Evolutionary conservation across 2,797 vertebrate genomes (phyloP).

Genomic region (Schizopygopsis malacanthus): DNA sequence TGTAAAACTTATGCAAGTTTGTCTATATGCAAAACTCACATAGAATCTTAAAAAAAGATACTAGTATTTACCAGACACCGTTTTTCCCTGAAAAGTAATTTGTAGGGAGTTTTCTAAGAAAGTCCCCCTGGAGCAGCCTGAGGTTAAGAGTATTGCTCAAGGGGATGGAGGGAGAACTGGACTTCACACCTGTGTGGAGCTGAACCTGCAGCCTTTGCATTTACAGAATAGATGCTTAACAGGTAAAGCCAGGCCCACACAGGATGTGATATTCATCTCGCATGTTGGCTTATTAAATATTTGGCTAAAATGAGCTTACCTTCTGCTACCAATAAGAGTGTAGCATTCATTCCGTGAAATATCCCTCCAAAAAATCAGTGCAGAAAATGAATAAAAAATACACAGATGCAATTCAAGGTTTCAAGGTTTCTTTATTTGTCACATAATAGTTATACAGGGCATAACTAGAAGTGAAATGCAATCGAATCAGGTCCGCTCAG

Average conservation of each 20-base stretch:
- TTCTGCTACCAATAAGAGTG: not conserved
- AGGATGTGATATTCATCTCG: not conserved
- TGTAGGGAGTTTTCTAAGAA: not conserved
- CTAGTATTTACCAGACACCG: slow-evolving; percentile 9
- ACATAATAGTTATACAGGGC: too few species aligned
- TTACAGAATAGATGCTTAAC: not conserved
- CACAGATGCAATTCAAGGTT: not conserved
- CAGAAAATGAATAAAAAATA: not conserved
- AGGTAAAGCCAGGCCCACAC: not conserved
- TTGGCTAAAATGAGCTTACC: not conserved
- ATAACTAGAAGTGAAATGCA: too few species aligned
- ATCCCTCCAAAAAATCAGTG: not conserved
- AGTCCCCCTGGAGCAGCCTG: not conserved
- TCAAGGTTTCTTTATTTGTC: too few species aligned
- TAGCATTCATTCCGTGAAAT: not conserved
- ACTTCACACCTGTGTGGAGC: slow-evolving; percentile 5
- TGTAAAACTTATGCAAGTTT: not conserved
- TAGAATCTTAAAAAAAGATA: not conserved
- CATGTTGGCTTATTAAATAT: not conserved
- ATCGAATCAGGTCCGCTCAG: too few species aligned
- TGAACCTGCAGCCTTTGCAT: slow-evolving; percentile 18
- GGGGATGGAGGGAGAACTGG: slow-evolving; percentile 10
- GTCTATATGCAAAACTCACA: not conserved
- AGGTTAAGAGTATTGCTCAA: slow-evolving; percentile 12
- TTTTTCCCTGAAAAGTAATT: not conserved